Evolutionary conservation across 2,797 vertebrate genomes (phyloP).

Genomic region (Delichon dasypus): DNA sequence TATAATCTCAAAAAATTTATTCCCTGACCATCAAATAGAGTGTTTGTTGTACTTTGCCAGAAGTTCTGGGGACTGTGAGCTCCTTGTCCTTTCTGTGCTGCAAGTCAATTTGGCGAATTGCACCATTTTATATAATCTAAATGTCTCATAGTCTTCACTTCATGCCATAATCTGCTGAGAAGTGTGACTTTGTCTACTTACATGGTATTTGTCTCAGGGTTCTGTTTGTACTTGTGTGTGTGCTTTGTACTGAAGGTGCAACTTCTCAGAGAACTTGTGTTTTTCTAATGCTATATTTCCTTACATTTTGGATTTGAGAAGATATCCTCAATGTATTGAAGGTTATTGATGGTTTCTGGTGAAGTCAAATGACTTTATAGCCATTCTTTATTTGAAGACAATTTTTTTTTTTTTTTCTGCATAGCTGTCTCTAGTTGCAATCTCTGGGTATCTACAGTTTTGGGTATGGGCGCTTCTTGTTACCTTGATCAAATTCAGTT

Average conservation of each 20-base stretch:
- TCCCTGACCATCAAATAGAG: not conserved
- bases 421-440: not conserved
- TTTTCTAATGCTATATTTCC: not conserved
- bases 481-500: not conserved
- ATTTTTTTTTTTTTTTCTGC: not conserved
- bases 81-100: not conserved
- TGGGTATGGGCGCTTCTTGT: not conserved
- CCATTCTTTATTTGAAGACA: not conserved
- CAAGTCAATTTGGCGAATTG: not conserved
- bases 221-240: not conserved
- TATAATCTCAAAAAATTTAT: not conserved
- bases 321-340: not conserved
- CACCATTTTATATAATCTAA: not conserved
- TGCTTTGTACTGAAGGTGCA: not conserved
- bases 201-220: not conserved
- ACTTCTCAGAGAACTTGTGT: not conserved
- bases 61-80: not conserved
- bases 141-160: not conserved
- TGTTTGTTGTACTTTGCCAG: not conserved
- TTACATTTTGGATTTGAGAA: not conserved
- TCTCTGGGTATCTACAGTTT: not conserved
- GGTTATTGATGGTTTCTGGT: not conserved
- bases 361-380: not conserved
- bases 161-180: not conserved
- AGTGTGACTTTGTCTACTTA: not conserved